These are phyloP conservation scores for Ophthalmolycus amberensis DNA, from an alignment of 2,113 vertebrate species.

Conservation along the genomic window DNA sequence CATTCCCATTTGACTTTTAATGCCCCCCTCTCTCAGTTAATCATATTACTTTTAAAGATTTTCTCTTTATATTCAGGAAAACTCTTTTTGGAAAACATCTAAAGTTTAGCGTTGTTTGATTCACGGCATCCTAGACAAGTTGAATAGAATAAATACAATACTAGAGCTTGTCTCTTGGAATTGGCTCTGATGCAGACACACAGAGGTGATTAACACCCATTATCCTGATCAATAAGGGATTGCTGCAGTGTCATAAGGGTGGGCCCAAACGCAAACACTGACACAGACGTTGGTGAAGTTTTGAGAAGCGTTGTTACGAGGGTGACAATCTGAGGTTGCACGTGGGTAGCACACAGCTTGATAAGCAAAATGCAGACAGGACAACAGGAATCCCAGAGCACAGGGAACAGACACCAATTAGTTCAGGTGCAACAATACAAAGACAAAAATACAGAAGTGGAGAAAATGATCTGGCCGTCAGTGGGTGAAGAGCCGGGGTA, in stretches of 20 bases:
- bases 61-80: neutral
- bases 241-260: neutral
- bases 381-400: neutral
- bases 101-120: neutral
- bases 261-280: too few relatives aligned
- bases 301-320: neutral
- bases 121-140: neutral
- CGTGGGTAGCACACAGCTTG: neutral
- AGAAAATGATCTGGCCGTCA: neutral
- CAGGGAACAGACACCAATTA: neutral
- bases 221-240: neutral
- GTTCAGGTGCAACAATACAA: neutral
- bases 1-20: conserved; percentile 47
- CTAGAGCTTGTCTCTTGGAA: neutral
- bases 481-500: neutral
- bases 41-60: conserved; percentile 23
- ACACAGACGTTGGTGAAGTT: neutral
- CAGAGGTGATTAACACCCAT: neutral
- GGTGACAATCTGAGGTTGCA: neutral
- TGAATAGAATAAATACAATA: neutral
- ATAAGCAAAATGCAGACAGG: neutral
- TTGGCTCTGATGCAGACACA: neutral
- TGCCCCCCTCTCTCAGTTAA: conserved; percentile 3
- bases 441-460: neutral
- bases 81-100: neutral